Conservation (phyloP, 2,113 vertebrate genomes). For the Tragulus kanchil region DNA sequence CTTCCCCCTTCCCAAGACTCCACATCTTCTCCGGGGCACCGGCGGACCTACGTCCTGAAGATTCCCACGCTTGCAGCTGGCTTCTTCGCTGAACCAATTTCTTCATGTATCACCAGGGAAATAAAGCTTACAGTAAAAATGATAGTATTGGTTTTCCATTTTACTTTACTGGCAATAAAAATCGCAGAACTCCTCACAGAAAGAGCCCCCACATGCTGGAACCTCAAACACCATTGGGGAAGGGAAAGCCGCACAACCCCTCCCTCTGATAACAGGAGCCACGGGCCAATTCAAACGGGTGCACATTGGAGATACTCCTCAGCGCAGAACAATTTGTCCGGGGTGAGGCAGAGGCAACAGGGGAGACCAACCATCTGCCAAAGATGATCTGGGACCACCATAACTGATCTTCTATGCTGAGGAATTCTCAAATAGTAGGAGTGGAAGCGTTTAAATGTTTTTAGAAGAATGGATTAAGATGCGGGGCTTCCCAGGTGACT, state of each 20-base stretch:
- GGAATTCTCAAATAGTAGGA: not conserved
- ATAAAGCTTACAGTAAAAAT: conserved; percentile 75
- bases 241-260: not conserved
- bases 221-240: not conserved
- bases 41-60: not conserved
- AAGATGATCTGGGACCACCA: not conserved
- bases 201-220: not conserved
- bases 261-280: not conserved
- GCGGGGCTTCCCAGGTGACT: not conserved
- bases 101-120: conserved; percentile 75
- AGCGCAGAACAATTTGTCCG: conserved; percentile 29
- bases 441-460: conserved; percentile 26
- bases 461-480: conserved; percentile 17
- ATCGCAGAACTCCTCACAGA: conserved; percentile 36
- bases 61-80: not conserved
- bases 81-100: conserved; percentile 62
- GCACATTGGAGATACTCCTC: not conserved
- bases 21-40: rapidly evolving
- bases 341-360: not conserved
- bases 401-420: not conserved
- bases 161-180: conserved; percentile 69
- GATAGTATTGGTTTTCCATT: conserved; percentile 69
- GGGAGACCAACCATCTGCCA: not conserved
- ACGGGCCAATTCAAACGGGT: not conserved
- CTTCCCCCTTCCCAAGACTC: not conserved